phyloP scores from a whole-genome alignment of 1,140 invertebrate species.

The Araneus ventricosus region DNA sequence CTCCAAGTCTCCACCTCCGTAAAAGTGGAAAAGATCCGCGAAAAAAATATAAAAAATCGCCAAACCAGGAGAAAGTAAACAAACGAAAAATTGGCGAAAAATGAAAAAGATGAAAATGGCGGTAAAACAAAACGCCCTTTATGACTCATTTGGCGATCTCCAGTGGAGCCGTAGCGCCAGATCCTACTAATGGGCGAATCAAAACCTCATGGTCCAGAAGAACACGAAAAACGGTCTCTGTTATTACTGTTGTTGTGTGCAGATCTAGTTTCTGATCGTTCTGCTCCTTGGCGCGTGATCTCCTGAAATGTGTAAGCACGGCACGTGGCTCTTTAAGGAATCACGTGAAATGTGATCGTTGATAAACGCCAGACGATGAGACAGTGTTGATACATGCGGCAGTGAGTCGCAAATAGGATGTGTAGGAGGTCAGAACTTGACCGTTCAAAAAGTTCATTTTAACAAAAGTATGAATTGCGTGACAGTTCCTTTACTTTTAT shows the following conservation, averaged over 20 bases:
- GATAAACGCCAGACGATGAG: neutral
- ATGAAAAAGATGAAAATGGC: neutral
- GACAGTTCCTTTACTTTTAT: too few relatives aligned
- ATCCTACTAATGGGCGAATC: conserved; percentile 34
- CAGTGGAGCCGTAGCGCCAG: neutral
- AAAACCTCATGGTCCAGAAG: conserved; percentile 3
- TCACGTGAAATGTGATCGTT: neutral
- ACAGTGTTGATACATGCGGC: neutral
- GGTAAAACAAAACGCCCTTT: conserved; percentile 47
- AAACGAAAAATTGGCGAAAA: neutral
- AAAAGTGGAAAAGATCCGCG: neutral
- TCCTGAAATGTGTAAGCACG: neutral
- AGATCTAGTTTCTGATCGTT: conserved; percentile 53
- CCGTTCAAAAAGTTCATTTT: neutral
- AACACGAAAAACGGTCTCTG: neutral
- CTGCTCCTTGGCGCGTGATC: conserved; percentile 27
- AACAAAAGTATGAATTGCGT: too few relatives aligned
- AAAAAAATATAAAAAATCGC: neutral
- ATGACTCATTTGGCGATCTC: conserved; percentile 58
- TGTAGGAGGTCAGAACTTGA: neutral
- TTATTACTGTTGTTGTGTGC: conserved; percentile 2
- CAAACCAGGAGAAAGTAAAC: neutral
- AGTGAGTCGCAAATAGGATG: neutral
- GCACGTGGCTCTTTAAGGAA: conserved; percentile 10
- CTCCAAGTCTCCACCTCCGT: neutral